A percentile compares a stretch with the other conserved stretches of the same genome.
phyloP scores from a whole-genome alignment of 2,797 vertebrate species.

The Crocidura indochinensis region DNA sequence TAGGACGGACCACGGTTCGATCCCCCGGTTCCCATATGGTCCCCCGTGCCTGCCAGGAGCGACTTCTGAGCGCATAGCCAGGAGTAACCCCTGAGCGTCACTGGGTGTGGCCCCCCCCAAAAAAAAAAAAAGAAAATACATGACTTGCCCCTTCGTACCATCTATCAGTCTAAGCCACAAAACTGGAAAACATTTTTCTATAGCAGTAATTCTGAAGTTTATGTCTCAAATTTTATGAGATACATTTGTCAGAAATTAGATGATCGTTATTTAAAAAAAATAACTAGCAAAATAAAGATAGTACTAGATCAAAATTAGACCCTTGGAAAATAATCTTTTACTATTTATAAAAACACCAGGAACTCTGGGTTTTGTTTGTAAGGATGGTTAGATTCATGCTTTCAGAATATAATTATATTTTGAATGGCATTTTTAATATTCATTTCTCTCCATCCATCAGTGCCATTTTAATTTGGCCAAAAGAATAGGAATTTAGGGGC shows the following conservation, averaged over 20 bases:
- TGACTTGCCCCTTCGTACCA: no score
- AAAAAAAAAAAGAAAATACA: no score
- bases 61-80: no score
- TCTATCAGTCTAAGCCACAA: no score
- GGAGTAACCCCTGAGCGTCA: no score
- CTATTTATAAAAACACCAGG: not conserved
- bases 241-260: not conserved
- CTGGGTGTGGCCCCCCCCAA: no score
- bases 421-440: not conserved
- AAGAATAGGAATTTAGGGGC: conserved; percentile 1
- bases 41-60: no score
- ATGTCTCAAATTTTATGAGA: not conserved
- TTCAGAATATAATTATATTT: not conserved
- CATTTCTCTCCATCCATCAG: not conserved
- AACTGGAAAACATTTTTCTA: not conserved
- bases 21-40: no score
- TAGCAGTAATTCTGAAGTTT: not conserved
- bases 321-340: not conserved
- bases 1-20: no score
- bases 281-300: not conserved
- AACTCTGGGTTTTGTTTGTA: not conserved
- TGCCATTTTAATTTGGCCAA: conserved; percentile 10
- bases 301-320: not conserved
- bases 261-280: not conserved
- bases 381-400: not conserved